Evolutionary conservation across 2,888 invertebrate genomes (phyloP), one percentile per base, ranked within the genome.

Genomic region (Papilio protenor): DNA sequence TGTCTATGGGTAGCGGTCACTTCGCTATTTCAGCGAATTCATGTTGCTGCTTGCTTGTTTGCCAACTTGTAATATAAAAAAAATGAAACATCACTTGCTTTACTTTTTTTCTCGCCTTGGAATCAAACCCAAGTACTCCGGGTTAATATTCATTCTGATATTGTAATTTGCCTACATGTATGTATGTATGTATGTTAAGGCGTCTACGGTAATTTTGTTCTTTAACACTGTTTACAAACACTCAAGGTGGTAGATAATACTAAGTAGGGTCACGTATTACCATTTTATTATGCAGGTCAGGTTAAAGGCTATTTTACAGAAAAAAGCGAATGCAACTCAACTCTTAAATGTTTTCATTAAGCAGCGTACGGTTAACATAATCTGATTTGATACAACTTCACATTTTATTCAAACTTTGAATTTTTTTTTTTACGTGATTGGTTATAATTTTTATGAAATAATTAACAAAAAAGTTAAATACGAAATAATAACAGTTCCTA

Each of bases 231-330:
- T 69, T 69, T 45, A 69, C 45, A 76, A 74, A 59, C 70, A 61
- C 33, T 74, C 74, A 74, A 77, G 70, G 59, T 57, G 49, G 27
- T 33, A 64, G 45, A 77, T 61, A 61, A 77, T 77, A 52, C 27
- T 69, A 49, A 75, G 75, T 75, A 70, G 69, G 47, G 49, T 70
- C 70, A 77, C 74, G 70, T 77, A 77, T 74, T 77, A 27, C 73
- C 55, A 55, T 75, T 49, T 75, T 75, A 40, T 40, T 55, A 77
- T 73, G 66, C 69, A 45, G 75, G 52, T 75, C 71, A 71, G 18
- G 75, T 75, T 71, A 71, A 70, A 78, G 74, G 74, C 71, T 75
- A 52, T 77, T 70, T 77, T 71, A 69, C 66, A 74, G 59, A 47
- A 61, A 74, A 77, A 74, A 74, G 27, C 55, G 14, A 59, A 69